These are phyloP conservation scores for Eptatretus burgeri DNA, from an alignment of 2,113 vertebrate genomes.

Conservation along the genomic window DNA sequence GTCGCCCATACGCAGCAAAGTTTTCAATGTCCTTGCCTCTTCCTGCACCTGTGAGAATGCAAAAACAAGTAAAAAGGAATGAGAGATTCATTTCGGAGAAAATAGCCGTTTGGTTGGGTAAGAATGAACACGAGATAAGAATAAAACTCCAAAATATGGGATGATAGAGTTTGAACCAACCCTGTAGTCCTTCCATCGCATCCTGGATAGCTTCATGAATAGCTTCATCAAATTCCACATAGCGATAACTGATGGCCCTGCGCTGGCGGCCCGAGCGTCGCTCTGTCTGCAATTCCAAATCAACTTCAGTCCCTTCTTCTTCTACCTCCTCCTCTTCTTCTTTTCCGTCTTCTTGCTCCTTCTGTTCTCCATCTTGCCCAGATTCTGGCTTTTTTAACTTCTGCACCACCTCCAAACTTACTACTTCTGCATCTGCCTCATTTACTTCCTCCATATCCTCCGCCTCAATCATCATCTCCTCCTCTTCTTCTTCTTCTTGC, in stretches of 20 bases:
- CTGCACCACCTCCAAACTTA: too few relatives aligned
- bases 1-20: slow-evolving; percentile 19
- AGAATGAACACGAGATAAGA: background rate
- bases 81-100: background rate
- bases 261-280: background rate
- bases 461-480: too few relatives aligned
- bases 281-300: background rate
- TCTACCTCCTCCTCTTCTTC: too few relatives aligned
- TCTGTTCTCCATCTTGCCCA: too few relatives aligned
- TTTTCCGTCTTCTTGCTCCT: too few relatives aligned
- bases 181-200: slow-evolving; percentile 47
- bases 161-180: slow-evolving; percentile 15
- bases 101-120: background rate
- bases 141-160: background rate
- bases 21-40: slow-evolving; percentile 34
- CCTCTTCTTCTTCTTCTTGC: too few relatives aligned
- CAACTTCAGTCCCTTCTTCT: too few relatives aligned
- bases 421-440: too few relatives aligned
- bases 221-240: slow-evolving; percentile 93
- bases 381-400: too few relatives aligned
- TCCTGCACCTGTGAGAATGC: slow-evolving; percentile 19
- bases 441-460: too few relatives aligned
- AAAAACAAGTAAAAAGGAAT: background rate
- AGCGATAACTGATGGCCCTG: slow-evolving; percentile 16
- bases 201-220: slow-evolving; percentile 96